Evolutionary conservation across 2,888 invertebrate species (phyloP).

Genomic region (Rhaphigaster nebulosa): DNA sequence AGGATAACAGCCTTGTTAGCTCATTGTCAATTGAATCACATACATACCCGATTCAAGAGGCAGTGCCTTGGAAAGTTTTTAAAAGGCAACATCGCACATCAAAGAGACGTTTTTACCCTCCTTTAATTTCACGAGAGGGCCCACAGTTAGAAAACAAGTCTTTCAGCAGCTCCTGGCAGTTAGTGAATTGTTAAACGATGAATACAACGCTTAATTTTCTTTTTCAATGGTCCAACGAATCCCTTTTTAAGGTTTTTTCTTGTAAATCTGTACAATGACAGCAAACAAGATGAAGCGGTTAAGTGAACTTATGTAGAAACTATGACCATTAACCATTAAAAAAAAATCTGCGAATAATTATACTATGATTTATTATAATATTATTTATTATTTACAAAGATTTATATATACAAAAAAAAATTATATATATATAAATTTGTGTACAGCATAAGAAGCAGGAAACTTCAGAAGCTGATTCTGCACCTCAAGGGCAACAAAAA

Average conservation of each 20-base stretch:
- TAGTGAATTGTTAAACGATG: not conserved
- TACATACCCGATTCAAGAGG: not conserved
- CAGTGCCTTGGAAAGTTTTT: not conserved
- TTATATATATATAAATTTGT: too few relatives aligned
- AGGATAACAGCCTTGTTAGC: not conserved
- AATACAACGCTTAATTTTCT: not conserved
- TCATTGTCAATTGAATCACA: not conserved
- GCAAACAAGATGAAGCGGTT: not conserved
- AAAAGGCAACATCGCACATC: not conserved
- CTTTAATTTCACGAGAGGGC: conserved; percentile 7
- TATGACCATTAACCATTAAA: too few relatives aligned
- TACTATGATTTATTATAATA: too few relatives aligned
- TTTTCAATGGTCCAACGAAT: not conserved
- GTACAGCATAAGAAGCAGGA: too few relatives aligned
- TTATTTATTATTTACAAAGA: too few relatives aligned
- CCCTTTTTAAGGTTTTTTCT: not conserved
- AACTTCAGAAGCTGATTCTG: too few relatives aligned
- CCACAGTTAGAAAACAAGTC: not conserved
- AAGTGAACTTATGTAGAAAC: not conserved
- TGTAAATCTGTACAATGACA: not conserved
- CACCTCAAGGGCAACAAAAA: too few relatives aligned
- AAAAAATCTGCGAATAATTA: too few relatives aligned
- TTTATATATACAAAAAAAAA: too few relatives aligned
- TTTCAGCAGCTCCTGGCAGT: not conserved
- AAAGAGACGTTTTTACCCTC: not conserved